Evolutionary conservation across 2,888 invertebrate genomes (phyloP).

Genomic region (Nemoura dubitans): DNA sequence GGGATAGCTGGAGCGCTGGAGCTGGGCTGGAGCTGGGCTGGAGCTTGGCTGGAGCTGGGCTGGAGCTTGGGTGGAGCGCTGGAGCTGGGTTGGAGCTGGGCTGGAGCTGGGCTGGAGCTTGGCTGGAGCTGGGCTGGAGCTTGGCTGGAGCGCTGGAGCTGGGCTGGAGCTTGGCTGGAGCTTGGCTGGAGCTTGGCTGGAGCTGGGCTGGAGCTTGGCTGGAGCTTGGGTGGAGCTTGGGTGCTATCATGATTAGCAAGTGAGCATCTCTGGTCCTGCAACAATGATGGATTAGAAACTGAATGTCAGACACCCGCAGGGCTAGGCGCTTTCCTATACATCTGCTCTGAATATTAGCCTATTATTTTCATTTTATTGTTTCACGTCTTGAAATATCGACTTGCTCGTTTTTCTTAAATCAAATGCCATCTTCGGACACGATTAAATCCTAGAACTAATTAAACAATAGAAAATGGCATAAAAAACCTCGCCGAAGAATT

Average conservation of each 20-base stretch:
- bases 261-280: background rate
- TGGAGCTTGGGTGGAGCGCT: no score
- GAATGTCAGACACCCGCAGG: constrained; percentile 21
- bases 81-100: no score
- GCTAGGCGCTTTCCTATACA: background rate
- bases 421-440: background rate
- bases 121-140: no score
- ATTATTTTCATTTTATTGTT: constrained; percentile 35
- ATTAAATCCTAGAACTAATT: background rate
- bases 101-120: no score
- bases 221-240: background rate
- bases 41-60: no score
- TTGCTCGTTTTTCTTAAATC: constrained; percentile 19
- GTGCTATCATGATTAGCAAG: background rate
- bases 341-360: constrained; percentile 33
- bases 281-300: constrained; percentile 37
- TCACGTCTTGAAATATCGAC: constrained; percentile 22
- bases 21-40: no score
- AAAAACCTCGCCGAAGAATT: background rate
- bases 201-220: background rate
- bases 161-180: no score
- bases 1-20: no score
- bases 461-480: constrained; percentile 4
- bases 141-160: background rate
- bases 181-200: no score